Evolutionary conservation across 2,113 vertebrate genomes (phyloP).

Genomic region (Austrofundulus limnaeus): DNA sequence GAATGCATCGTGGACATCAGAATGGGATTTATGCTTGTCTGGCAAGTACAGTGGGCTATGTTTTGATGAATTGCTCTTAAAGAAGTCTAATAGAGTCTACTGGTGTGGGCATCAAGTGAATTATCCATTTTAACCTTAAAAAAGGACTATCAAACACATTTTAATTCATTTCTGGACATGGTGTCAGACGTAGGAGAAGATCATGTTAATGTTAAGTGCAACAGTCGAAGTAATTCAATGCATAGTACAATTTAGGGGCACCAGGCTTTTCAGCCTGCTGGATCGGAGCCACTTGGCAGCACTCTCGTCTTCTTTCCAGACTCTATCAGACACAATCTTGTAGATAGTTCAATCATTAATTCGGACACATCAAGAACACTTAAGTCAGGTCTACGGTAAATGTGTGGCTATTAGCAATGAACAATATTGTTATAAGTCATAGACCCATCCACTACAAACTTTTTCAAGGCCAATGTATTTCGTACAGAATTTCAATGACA

Average conservation of each 20-base stretch:
- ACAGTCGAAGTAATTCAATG: slow-evolving; percentile 49
- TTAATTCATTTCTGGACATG: slow-evolving; percentile 38
- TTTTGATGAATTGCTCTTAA: slow-evolving; percentile 55
- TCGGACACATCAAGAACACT: slow-evolving; percentile 57
- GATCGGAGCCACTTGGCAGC: slow-evolving; percentile 65
- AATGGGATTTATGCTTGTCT: slow-evolving; percentile 56
- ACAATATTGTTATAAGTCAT: slow-evolving; percentile 18
- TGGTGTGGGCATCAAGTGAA: slow-evolving; percentile 51
- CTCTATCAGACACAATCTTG: slow-evolving; percentile 49
- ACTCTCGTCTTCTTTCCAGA: slow-evolving; percentile 36
- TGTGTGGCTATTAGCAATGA: slow-evolving; percentile 33
- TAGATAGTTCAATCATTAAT: slow-evolving; percentile 51
- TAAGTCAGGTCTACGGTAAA: slow-evolving; percentile 39
- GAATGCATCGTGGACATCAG: slow-evolving; percentile 25
- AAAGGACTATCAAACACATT: slow-evolving; percentile 43
- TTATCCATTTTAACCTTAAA: slow-evolving; percentile 52
- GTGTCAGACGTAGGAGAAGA: slow-evolving; percentile 34
- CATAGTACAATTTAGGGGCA: slow-evolving; percentile 34
- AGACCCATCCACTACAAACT: background rate
- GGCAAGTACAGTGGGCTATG: slow-evolving; percentile 48
- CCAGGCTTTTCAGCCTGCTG: slow-evolving; percentile 43
- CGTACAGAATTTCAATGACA: background rate
- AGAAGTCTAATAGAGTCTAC: slow-evolving; percentile 44
- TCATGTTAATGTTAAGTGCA: slow-evolving; percentile 55
- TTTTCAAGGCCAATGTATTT: slow-evolving; percentile 15